phyloP scores from a whole-genome alignment of 1,140 invertebrate species.

The Drosophila watanabei region DNA sequence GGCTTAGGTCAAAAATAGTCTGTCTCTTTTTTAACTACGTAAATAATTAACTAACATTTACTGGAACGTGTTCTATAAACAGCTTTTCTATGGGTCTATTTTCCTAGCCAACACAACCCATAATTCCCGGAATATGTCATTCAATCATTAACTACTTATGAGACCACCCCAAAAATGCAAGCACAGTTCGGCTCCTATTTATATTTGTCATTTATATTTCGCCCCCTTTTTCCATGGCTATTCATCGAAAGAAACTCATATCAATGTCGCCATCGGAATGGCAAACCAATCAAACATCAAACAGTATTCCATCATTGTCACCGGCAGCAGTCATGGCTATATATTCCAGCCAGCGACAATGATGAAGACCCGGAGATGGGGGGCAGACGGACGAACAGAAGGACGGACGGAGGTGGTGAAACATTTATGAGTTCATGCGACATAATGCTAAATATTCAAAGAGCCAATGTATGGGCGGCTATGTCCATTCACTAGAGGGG shows the following conservation, averaged over 20 bases:
- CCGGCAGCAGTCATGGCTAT: conserved; percentile 38
- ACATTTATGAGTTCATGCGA: conserved; percentile 54
- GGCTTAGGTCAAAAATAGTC: not conserved
- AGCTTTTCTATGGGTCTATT: conserved; percentile 2
- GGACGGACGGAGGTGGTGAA: conserved; percentile 20
- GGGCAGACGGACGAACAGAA: not conserved
- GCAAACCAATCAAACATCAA: conserved; percentile 69
- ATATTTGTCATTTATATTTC: conserved; percentile 48
- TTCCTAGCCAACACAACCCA: conserved; percentile 4
- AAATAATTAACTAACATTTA: not conserved
- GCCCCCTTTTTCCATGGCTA: conserved; percentile 5
- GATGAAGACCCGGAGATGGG: conserved; percentile 15
- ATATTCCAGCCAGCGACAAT: conserved; percentile 9
- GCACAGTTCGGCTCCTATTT: conserved; percentile 24
- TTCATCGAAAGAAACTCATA: conserved; percentile 28
- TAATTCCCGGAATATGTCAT: not conserved
- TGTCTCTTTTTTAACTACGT: not conserved
- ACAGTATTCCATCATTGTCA: conserved; percentile 77
- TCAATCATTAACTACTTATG: conserved; percentile 33
- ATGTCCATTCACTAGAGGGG: conserved; percentile 23
- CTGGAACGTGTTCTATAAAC: not conserved
- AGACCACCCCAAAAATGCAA: not conserved
- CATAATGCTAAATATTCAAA: conserved; percentile 64
- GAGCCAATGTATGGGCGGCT: conserved; percentile 26
- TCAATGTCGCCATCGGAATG: conserved; percentile 64